Evolutionary conservation across 2,113 vertebrate genomes (phyloP), one percentile per base, ranked within the genome.

Genomic region (Poeciliopsis turrubarensis): DNA sequence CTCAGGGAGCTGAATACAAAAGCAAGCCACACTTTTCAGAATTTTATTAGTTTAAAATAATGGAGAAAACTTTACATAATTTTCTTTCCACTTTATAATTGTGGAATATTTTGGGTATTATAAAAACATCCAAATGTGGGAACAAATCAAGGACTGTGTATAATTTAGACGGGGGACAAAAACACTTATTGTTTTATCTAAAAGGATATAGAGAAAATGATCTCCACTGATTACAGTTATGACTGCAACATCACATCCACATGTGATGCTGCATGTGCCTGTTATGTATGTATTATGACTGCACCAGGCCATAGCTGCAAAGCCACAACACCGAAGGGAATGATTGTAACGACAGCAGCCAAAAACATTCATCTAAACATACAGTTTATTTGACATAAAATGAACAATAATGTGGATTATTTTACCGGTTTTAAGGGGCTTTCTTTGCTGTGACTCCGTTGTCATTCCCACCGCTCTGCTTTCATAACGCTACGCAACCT

Each of bases 401-500:
- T 8, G 0, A 41, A 69, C 3, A 27, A 66, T 31, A 60, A 77
- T 27, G 31, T 3, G 8, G 44, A 0, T 73, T 37, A 13, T 63
- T 60, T 90, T 81, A 86, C 82, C 86, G 19, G 75, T 19, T 82
- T 64, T 1, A 0, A 1, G 60, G 17, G 31, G 17, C 27, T 6
- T 30, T 54, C 17, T 37, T 72, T 13, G 51, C 68, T 22, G 5
- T 5, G 17, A 22, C 44, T 44, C 61, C 4, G 25, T n/a, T 1
- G 7, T 2, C 54, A 73, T 68, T 9, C 81, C 39, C 44, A 6
- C 73, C 4, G 69, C 2, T 37, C 44, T 31, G 72, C 60, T 89
- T 80, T 84, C 85, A 82, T 86, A 88, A 85, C 84, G 65, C 0
- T 2, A 4, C 61, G 19, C 12, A 22, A 31, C 30, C 31, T 1